Evolutionary conservation across 2,113 vertebrate genomes (phyloP), one percentile per base, ranked within the genome.

Genomic region (Cyphomyrus plagiostoma): DNA sequence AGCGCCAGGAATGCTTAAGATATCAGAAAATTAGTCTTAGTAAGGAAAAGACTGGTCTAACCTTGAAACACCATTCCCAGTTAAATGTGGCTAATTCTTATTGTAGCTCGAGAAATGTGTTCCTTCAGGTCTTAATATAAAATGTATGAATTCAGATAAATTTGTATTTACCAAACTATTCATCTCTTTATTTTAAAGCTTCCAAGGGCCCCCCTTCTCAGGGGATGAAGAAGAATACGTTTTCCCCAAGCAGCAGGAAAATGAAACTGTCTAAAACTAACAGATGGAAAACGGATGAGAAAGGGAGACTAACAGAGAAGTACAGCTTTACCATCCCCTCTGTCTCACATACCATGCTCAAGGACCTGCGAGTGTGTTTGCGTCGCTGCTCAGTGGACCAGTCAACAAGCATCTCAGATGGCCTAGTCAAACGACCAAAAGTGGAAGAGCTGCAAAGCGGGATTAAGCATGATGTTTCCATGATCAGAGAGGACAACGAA

Each of bases 141-240:
- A 49, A 10, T 56, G 58, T 56, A 56, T 10, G 58, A 30, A 70
- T 91, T 90, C 58, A 0, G 87, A 2, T 53, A 0, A 80, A 89
- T 10, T 30, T 80, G 9, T 52, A 53, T 8, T 92, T 2, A 21
- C 42, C 26, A 56, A 52, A 11, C 6, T 88, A 8, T 88, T 66
- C 26, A 85, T 52, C 90, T 49, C 91, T 92, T 23, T 92, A 19
- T 48, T 89, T 93, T 77, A 21, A 30, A 96, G 96, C 95, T 90
- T 93, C 95, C 2, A 95, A 95, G 93, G 95, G 95, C 90, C 95
- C 94, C 89, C 95, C 95, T 35, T 94, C 94, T 91, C 95, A 95
- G 93, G 93, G 95, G 94, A 95, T 94, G 93, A 95, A 94, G 90
- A 95, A 94, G 90, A 95, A 95, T 87, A 94, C 93, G 89, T 90